phyloP scores from a whole-genome alignment of 1,140 invertebrate species.

The Saccostrea cuccullata region DNA sequence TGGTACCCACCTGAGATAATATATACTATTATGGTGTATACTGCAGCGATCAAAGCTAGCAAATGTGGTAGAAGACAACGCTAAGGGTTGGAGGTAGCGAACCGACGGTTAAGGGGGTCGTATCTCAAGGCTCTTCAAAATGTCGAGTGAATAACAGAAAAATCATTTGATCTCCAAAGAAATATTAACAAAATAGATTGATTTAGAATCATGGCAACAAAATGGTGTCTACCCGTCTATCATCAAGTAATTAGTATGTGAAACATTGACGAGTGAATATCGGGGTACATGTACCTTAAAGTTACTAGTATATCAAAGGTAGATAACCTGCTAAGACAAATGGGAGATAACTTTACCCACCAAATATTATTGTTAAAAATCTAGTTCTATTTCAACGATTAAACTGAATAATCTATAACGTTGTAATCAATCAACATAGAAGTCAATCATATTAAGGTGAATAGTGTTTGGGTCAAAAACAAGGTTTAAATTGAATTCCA shows the following conservation, averaged over 20 bases:
- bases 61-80: neutral
- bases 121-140: neutral
- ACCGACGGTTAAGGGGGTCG: neutral
- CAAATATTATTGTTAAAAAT: too few species aligned
- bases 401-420: too few species aligned
- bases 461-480: neutral
- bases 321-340: neutral
- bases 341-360: too few species aligned
- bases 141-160: neutral
- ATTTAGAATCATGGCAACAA: neutral
- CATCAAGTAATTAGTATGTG: neutral
- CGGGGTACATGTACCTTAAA: neutral
- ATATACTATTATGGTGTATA: slow-evolving; percentile 13
- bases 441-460: too few species aligned
- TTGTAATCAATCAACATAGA: too few species aligned
- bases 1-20: neutral
- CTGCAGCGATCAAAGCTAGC: neutral
- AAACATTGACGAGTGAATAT: neutral
- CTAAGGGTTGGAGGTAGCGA: neutral
- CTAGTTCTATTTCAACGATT: too few species aligned
- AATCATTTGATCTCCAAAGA: slow-evolving; percentile 14
- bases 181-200: slow-evolving; percentile 11
- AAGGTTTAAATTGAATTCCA: neutral
- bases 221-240: neutral
- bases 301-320: neutral